Conservation (phyloP, 2,113 vertebrate species). For the Pan paniscus region DNA sequence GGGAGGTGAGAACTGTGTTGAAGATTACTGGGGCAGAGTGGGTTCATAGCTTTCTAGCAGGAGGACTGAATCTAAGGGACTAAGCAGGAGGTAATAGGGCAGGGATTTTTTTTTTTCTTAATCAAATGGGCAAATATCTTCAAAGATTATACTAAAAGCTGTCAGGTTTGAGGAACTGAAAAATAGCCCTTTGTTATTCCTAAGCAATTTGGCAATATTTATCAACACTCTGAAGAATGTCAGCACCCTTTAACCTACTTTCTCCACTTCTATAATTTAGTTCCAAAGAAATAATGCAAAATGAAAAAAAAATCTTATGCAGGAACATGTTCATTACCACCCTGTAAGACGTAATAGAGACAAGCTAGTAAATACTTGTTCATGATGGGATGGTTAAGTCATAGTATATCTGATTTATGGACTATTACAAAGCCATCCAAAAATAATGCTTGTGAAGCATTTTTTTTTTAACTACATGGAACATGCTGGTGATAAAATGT, state of each 20-base stretch:
- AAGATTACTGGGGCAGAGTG: not conserved
- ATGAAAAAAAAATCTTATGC: too few species aligned
- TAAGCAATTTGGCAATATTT: not conserved
- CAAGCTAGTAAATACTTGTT: not conserved
- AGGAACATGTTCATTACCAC: not conserved
- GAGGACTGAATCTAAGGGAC: not conserved
- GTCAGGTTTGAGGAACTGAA: not conserved
- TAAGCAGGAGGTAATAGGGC: not conserved
- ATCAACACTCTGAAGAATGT: not conserved
- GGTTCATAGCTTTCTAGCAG: accelerated
- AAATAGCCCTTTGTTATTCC: not conserved
- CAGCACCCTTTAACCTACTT: not conserved
- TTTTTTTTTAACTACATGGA: not conserved
- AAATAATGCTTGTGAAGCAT: not conserved
- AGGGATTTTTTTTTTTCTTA: not conserved
- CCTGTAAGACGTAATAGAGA: not conserved
- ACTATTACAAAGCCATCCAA: not conserved
- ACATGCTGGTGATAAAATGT: not conserved
- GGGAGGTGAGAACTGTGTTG: not conserved
- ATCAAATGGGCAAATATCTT: not conserved
- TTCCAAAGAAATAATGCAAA: too few species aligned
- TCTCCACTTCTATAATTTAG: not conserved
- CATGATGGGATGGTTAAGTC: not conserved
- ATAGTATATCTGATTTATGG: not conserved
- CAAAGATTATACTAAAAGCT: not conserved